These are phyloP conservation scores for Elachura formosa DNA, from an alignment of 2,113 vertebrate genomes.

Conservation along the genomic window DNA sequence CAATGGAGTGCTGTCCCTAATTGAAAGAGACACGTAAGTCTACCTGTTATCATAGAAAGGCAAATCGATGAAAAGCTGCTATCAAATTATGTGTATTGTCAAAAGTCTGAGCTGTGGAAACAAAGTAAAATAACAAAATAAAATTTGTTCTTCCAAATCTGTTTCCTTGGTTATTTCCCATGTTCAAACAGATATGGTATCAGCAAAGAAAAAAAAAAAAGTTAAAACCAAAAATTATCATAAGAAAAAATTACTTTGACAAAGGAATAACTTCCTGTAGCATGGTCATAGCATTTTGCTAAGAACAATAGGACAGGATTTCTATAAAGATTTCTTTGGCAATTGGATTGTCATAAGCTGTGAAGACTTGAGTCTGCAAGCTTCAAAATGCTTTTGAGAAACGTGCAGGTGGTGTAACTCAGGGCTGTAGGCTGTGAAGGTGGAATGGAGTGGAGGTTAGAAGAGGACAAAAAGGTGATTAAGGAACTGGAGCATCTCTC, in stretches of 20 bases:
- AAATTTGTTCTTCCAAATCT: not conserved
- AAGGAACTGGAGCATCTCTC: too few relatives aligned
- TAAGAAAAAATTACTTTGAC: not conserved
- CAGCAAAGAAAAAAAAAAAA: not conserved
- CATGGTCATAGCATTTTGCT: fast-evolving
- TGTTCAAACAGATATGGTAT: not conserved
- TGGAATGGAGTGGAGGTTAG: not conserved
- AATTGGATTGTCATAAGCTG: not conserved
- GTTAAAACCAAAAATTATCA: not conserved
- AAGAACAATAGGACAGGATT: not conserved
- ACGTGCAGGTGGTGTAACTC: not conserved
- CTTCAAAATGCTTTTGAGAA: not conserved
- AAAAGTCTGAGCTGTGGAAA: not conserved
- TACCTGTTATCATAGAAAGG: not conserved
- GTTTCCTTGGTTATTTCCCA: not conserved
- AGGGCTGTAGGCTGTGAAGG: not conserved
- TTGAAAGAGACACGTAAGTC: not conserved
- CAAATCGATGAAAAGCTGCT: not conserved
- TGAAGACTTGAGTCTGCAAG: not conserved
- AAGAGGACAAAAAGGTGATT: too few relatives aligned
- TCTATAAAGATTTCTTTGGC: not conserved
- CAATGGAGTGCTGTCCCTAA: not conserved
- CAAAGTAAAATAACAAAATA: too few relatives aligned
- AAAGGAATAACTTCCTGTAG: not conserved
- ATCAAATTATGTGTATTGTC: not conserved